phyloP scores from a whole-genome alignment of 2,113 vertebrate genomes.

The Paramormyrops kingsleyae region DNA sequence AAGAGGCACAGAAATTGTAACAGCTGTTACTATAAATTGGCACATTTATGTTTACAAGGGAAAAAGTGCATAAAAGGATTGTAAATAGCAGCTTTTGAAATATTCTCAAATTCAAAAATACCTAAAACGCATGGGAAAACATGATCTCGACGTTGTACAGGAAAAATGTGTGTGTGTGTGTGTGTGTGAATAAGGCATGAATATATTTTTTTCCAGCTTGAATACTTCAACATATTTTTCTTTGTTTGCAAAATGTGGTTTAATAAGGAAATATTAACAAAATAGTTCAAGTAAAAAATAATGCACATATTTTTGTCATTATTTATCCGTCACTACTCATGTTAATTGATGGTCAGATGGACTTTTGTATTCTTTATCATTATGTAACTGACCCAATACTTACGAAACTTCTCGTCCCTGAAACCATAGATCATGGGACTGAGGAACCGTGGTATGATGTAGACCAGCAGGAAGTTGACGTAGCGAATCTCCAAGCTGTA shows the following conservation, averaged over 20 bases:
- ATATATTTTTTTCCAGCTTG: background rate
- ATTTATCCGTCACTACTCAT: background rate
- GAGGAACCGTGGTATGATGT: conserved; percentile 64
- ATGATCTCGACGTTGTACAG: background rate
- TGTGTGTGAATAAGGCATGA: background rate
- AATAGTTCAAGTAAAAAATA: background rate
- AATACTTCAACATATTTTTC: background rate
- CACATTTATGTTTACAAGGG: background rate
- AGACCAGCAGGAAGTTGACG: conserved; percentile 62
- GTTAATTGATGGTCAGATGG: conserved; percentile 22
- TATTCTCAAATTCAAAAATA: background rate
- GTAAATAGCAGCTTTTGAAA: background rate
- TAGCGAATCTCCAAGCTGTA: conserved; percentile 61
- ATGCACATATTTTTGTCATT: background rate
- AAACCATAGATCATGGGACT: conserved; percentile 67
- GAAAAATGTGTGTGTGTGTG: background rate
- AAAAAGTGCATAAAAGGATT: background rate
- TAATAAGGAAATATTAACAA: background rate
- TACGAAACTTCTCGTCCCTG: conserved; percentile 58
- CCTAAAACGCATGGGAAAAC: background rate
- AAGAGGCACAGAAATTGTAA: background rate
- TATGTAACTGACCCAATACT: conserved; percentile 53
- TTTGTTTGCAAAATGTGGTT: background rate
- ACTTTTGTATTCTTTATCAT: conserved; percentile 24
- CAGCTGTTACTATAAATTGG: background rate